phyloP scores from a whole-genome alignment of 2,797 vertebrate species.

The Notoglanidium macrostoma region DNA sequence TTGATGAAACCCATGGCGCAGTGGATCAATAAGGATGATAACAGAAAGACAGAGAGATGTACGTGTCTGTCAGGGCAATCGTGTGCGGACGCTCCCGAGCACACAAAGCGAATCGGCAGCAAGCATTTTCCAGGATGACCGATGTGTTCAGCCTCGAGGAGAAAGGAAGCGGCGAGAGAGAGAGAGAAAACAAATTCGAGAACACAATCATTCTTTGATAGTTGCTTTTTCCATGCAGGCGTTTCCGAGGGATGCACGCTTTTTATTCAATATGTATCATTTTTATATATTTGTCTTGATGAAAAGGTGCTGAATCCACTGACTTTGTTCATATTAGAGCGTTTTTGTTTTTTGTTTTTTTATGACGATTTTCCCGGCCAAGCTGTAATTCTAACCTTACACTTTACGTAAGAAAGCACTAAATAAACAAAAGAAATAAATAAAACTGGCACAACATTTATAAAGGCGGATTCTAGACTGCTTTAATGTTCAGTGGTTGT shows the following conservation, averaged over 20 bases:
- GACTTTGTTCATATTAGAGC: background rate
- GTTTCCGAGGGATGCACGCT: background rate
- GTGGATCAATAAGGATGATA: slow-evolving; percentile 53
- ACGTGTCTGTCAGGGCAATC: slow-evolving; percentile 43
- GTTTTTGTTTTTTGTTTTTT: background rate
- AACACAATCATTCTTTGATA: background rate
- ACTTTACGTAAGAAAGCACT: background rate
- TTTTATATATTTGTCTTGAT: background rate
- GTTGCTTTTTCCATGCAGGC: background rate
- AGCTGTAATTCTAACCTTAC: background rate
- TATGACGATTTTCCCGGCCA: background rate
- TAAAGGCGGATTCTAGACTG: background rate
- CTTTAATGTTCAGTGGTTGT: background rate
- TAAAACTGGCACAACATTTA: background rate
- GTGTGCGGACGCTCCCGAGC: background rate
- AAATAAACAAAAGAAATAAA: background rate
- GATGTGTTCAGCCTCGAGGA: background rate
- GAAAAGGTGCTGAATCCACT: background rate
- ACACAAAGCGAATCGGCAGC: slow-evolving; percentile 20
- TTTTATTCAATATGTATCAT: background rate
- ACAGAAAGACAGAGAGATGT: background rate
- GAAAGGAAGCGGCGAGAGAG: background rate
- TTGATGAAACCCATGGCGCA: slow-evolving; percentile 13
- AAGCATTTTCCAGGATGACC: slow-evolving; percentile 31
- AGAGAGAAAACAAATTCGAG: background rate